Evolutionary conservation across 2,113 vertebrate genomes (phyloP).

Genomic region (Pterocles gutturalis): DNA sequence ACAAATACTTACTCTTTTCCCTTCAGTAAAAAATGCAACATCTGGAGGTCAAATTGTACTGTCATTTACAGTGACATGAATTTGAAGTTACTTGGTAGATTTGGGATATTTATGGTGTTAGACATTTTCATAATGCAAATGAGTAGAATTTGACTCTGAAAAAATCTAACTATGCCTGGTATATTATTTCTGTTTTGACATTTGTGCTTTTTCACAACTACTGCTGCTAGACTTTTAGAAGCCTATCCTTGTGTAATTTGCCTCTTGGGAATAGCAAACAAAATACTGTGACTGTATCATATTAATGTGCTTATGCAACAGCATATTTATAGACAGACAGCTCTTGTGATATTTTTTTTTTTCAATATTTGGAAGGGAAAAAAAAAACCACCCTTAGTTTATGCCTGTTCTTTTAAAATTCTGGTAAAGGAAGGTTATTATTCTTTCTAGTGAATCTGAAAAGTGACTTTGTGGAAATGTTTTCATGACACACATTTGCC

Average conservation of each 20-base stretch:
- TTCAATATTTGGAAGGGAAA: background rate
- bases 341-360: background rate
- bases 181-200: conserved; percentile 33
- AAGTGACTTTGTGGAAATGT: background rate
- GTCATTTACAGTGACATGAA: background rate
- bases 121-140: background rate
- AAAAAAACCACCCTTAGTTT: background rate
- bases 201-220: conserved; percentile 14
- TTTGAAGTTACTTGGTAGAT: background rate
- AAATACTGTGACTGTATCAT: conserved; percentile 48
- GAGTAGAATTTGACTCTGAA: background rate
- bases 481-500: background rate
- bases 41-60: background rate
- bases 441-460: background rate
- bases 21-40: background rate
- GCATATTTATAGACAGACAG: conserved; percentile 53
- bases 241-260: conserved; percentile 11
- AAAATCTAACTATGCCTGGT: background rate
- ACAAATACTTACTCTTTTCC: background rate
- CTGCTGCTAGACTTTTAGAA: conserved; percentile 42
- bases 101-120: background rate
- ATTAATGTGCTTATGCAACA: conserved; percentile 58
- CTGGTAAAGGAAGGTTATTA: background rate
- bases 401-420: background rate
- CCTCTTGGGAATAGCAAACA: conserved; percentile 49